Conservation (phyloP, 2,888 invertebrate species). For the Mycalesis mineus region DNA sequence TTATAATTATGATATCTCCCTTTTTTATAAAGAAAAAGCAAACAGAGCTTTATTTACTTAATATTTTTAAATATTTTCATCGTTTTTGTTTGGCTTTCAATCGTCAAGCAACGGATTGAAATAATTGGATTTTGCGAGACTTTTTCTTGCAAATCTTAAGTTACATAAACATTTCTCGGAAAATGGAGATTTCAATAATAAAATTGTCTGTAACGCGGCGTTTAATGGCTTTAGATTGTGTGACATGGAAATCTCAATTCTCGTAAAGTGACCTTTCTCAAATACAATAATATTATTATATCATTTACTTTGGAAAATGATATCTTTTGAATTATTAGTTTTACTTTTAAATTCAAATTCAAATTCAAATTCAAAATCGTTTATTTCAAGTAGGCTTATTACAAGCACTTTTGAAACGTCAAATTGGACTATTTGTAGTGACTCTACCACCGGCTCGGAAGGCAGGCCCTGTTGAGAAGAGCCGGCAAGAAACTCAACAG, state of each 20-base stretch:
- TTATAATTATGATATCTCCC: too few relatives aligned
- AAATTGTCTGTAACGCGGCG: neutral
- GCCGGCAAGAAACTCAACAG: too few relatives aligned
- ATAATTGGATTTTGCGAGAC: neutral
- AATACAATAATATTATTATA: too few relatives aligned
- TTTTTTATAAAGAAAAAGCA: neutral
- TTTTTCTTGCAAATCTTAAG: neutral
- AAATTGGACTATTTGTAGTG: too few relatives aligned
- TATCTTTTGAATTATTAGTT: too few relatives aligned
- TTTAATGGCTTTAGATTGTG: neutral
- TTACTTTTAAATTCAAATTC: too few relatives aligned
- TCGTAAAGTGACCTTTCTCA: neutral
- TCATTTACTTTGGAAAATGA: too few relatives aligned
- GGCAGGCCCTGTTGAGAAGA: too few relatives aligned
- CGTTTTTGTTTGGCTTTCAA: neutral
- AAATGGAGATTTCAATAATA: neutral
- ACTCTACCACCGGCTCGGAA: too few relatives aligned
- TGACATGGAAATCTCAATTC: neutral
- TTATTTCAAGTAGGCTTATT: too few relatives aligned
- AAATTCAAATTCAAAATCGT: too few relatives aligned
- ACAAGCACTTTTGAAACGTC: too few relatives aligned
- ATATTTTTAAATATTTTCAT: neutral
- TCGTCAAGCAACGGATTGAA: neutral
- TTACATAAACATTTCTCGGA: neutral
- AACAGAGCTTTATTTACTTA: neutral